These are phyloP conservation scores for Lutraria lutraria DNA, from an alignment of 2,888 invertebrate species.

Conservation along the genomic window DNA sequence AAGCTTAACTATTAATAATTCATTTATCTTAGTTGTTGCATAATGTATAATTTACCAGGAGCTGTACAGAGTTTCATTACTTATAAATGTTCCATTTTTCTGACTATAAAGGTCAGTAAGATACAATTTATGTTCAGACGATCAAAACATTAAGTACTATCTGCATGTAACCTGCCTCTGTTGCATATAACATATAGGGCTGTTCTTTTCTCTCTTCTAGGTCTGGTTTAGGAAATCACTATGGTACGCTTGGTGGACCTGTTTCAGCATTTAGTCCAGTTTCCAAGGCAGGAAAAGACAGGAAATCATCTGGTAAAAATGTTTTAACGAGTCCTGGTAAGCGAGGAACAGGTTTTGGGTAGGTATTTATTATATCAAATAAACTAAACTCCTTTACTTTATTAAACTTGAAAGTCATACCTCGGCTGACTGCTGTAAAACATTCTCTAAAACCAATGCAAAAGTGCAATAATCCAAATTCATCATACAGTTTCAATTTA, in stretches of 20 bases:
- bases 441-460: neutral
- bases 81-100: no score
- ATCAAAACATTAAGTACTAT: no score
- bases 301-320: slow-evolving; percentile 84
- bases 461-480: neutral
- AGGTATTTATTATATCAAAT: slow-evolving; percentile 55
- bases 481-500: neutral
- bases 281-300: slow-evolving; percentile 72
- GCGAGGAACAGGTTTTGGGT: slow-evolving; percentile 87
- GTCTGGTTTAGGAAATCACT: slow-evolving; percentile 85
- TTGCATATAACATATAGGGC: no score
- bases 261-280: slow-evolving; percentile 84
- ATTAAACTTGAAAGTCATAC: no score
- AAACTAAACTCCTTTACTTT: neutral
- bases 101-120: no score
- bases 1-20: slow-evolving; percentile 1
- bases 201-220: slow-evolving; percentile 62
- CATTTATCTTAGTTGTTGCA: neutral
- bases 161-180: no score
- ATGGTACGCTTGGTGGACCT: slow-evolving; percentile 85
- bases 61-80: no score
- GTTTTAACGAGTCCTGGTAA: slow-evolving; percentile 86
- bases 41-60: neutral
- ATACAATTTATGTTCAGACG: no score
- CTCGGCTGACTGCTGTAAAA: neutral